Evolutionary conservation across 2,113 vertebrate genomes (phyloP), one percentile per base, ranked within the genome.

Genomic region (Platichthys stellatus): DNA sequence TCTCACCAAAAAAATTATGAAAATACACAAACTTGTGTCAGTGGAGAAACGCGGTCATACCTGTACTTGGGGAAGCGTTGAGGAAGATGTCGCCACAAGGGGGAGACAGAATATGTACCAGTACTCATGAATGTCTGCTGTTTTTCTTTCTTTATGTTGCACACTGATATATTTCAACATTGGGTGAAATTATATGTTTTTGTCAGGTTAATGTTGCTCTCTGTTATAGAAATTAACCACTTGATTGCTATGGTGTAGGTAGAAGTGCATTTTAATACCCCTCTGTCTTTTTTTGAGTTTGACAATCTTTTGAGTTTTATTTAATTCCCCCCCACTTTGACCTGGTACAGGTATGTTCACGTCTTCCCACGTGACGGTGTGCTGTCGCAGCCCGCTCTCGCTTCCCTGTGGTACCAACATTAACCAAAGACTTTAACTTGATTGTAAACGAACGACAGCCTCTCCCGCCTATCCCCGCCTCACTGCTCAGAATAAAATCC

Each of bases 31-130:
- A 92, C 91, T 93, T 93, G 90, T 80, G 80, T 90, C 72, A 63
- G 84, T 93, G 93, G 95, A 95, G 96, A 95, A 95, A 96, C 94
- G 93, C 91, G 93, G 93, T 91, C 91, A 92, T 86, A 93, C 94
- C 95, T 92, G 93, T 93, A 93, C 93, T 89, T 81, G 66, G 91
- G 85, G 45, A 76, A 72, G 72, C 92, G 94, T 94, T 93, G 94
- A 93, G 91, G 92, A 40, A 61, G 92, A 92, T 5, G 80, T 90
- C 90, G 66, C 93, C 94, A 92, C 89, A 26, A 75, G 69, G 90
- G 95, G 95, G 95, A 94, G 94, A 90, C 77, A 82, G 57, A 49
- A 26, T 51, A 69, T 80, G 83, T 61, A 75, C 72, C 63, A 75
- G 86, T 86, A 62, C 78, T 79, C 38, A 58, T 73, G 80, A 93